Percentiles rank a stretch among this genome's conserved stretches.
Evolutionary conservation across 1,140 invertebrate genomes (phyloP).

Genomic region (Leptopilina clavipes): DNA sequence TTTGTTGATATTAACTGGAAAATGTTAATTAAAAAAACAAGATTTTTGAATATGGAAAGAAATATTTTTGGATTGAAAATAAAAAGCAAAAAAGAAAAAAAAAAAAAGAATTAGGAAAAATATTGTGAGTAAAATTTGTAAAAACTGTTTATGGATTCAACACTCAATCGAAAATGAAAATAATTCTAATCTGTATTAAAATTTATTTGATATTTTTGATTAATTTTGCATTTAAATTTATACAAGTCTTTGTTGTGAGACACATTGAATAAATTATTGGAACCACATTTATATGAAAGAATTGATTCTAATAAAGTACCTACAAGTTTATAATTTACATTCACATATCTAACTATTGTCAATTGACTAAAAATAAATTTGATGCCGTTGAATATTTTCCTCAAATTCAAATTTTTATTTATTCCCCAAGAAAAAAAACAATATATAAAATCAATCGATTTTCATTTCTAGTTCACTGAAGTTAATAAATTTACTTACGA

Average conservation of each 20-base stretch:
- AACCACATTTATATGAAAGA: neutral
- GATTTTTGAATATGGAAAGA: no score
- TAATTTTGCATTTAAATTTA: neutral
- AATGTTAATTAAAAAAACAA: neutral
- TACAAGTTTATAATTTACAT: neutral
- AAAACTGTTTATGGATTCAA: no score
- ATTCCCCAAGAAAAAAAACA: no score
- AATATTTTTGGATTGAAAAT: no score
- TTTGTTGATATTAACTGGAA: neutral
- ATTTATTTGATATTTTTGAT: neutral
- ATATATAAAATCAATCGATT: neutral
- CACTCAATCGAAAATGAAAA: no score
- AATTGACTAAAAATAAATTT: constrained; percentile 2
- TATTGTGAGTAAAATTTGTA: no score
- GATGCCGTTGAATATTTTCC: neutral
- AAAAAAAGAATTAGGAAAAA: no score
- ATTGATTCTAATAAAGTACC: neutral
- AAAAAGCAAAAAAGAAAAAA: no score
- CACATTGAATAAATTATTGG: no score
- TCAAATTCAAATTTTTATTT: neutral
- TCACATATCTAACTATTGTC: neutral
- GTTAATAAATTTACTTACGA: no score
- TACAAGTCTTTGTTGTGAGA: neutral
- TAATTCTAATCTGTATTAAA: no score
- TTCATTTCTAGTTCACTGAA: neutral